These are phyloP conservation scores for Mesorhabditis sp. DNA, from an alignment of 2,888 invertebrate genomes.

Conservation along the genomic window DNA sequence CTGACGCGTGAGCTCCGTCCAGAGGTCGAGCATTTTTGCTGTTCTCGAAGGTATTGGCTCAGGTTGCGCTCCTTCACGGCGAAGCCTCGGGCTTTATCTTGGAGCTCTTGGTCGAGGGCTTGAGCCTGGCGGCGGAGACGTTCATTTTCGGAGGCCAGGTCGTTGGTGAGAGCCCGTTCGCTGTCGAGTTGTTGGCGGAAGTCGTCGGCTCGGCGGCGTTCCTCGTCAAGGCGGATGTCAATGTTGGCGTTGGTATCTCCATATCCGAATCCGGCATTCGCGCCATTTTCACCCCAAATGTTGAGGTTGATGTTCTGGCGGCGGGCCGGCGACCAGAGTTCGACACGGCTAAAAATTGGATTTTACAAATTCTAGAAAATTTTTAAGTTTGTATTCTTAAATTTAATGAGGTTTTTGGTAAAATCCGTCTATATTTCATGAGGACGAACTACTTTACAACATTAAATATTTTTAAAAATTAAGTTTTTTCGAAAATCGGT, in stretches of 20 bases:
- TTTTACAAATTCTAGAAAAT: not conserved
- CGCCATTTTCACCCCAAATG: not conserved
- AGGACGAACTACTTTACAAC: too few relatives aligned
- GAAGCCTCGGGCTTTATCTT: slow-evolving; percentile 50
- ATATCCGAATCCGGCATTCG: slow-evolving; percentile 16
- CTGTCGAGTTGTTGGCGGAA: slow-evolving; percentile 51
- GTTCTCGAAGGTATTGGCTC: slow-evolving; percentile 55
- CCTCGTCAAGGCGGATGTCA: slow-evolving; percentile 54
- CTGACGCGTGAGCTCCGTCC: slow-evolving; percentile 54
- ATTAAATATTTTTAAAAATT: too few relatives aligned
- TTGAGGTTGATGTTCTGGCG: slow-evolving; percentile 19
- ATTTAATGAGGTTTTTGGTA: not conserved
- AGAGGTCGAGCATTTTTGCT: slow-evolving; percentile 56
- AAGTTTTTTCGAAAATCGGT: too few relatives aligned
- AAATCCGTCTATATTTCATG: not conserved
- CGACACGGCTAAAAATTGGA: slow-evolving; percentile 22
- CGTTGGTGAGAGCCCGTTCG: slow-evolving; percentile 45
- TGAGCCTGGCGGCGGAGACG: slow-evolving; percentile 51
- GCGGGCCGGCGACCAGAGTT: slow-evolving; percentile 25
- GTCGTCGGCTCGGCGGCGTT: slow-evolving; percentile 53
- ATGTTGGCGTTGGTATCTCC: slow-evolving; percentile 54
- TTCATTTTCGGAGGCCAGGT: slow-evolving; percentile 50
- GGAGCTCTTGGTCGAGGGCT: slow-evolving; percentile 39
- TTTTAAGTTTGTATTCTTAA: not conserved
- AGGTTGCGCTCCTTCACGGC: slow-evolving; percentile 48